Evolutionary conservation across 2,888 invertebrate species (phyloP).

Genomic region (Serrognathus titanus): DNA sequence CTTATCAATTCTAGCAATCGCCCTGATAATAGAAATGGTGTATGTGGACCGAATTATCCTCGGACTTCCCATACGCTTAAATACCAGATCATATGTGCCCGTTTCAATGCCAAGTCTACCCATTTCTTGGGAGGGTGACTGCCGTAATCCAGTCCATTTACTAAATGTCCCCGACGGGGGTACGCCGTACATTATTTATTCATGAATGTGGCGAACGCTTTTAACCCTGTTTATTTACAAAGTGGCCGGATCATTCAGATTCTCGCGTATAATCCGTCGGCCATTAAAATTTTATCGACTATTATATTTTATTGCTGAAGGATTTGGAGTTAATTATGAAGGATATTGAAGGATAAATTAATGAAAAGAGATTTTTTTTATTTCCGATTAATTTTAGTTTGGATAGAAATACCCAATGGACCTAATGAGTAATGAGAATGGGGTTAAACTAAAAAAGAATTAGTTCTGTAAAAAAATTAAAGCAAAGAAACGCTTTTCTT

Average conservation of each 20-base stretch:
- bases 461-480: too few species aligned
- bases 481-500: too few species aligned
- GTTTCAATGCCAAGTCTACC: neutral
- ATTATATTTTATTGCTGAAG: neutral
- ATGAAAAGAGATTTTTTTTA: too few species aligned
- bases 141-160: slow-evolving; percentile 48
- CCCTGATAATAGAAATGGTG: too few species aligned
- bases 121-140: slow-evolving; percentile 33
- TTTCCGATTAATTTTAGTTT: too few species aligned
- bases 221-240: slow-evolving; percentile 46
- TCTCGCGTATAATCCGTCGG: slow-evolving; percentile 20
- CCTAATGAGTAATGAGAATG: too few species aligned
- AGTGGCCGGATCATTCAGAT: slow-evolving; percentile 38
- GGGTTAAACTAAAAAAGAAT: too few species aligned
- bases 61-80: slow-evolving; percentile 7
- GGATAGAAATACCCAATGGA: too few species aligned
- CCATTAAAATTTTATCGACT: slow-evolving; percentile 18
- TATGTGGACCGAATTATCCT: neutral
- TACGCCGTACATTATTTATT: slow-evolving; percentile 43
- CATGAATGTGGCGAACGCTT: slow-evolving; percentile 47
- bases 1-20: too few species aligned
- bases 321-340: too few species aligned
- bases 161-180: slow-evolving; percentile 38
- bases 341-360: too few species aligned
- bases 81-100: neutral